These are phyloP conservation scores for Aphidius ervi DNA, from an alignment of 1,140 invertebrate species.

Conservation along the genomic window DNA sequence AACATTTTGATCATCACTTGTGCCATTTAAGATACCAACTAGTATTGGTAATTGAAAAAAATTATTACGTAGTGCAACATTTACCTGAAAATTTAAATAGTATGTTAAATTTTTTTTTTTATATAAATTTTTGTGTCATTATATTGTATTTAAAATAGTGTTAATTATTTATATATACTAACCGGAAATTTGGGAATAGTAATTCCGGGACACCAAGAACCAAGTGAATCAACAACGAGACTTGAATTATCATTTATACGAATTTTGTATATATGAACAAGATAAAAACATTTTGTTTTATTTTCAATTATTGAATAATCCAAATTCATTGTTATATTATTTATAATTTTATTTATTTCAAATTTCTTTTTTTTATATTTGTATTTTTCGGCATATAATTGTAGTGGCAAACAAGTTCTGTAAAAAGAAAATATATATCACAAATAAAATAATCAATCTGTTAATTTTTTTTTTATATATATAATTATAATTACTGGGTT, in stretches of 20 bases:
- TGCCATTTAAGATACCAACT: slow-evolving; percentile 47
- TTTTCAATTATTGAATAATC: slow-evolving; percentile 24
- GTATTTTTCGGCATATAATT: slow-evolving; percentile 17
- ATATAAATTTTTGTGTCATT: background rate
- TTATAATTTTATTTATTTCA: background rate
- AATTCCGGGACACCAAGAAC: slow-evolving; percentile 42
- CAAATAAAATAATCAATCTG: background rate
- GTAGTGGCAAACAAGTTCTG: slow-evolving; percentile 22
- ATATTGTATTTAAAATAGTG: background rate
- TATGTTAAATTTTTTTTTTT: slow-evolving; percentile 6
- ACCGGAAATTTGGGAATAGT: slow-evolving; percentile 29
- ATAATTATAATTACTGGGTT: background rate
- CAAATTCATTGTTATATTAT: slow-evolving; percentile 22
- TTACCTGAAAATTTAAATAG: slow-evolving; percentile 13
- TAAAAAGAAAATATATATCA: background rate
- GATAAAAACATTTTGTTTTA: slow-evolving; percentile 31
- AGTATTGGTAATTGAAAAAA: slow-evolving; percentile 41
- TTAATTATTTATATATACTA: background rate
- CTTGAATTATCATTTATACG: slow-evolving; percentile 41
- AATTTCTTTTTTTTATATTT: background rate
- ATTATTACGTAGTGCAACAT: slow-evolving; percentile 41
- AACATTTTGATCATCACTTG: slow-evolving; percentile 34
- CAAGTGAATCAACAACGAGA: slow-evolving; percentile 38
- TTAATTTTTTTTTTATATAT: slow-evolving; percentile 1
- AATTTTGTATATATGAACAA: slow-evolving; percentile 45